Percentiles rank a stretch among this genome's conserved stretches.
Conservation (phyloP, 2,888 invertebrate genomes). For the Apotomis betuletana region DNA sequence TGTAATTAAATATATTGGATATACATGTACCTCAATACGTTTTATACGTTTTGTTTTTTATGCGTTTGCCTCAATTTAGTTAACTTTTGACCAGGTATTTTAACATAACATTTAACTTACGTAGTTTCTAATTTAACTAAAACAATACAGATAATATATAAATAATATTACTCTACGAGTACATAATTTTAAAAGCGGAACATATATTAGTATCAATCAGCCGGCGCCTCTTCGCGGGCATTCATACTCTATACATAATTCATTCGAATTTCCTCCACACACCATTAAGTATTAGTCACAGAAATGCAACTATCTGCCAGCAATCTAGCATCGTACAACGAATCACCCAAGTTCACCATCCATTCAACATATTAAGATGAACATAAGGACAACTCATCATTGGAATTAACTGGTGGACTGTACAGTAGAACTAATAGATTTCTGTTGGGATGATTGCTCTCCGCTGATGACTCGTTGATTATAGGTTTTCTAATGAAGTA, state of each 20-base stretch:
- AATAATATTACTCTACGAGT: too few relatives aligned
- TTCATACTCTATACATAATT: conserved; percentile 9
- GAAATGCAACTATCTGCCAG: conserved; percentile 34
- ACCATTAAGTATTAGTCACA: conserved; percentile 38
- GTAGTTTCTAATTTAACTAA: too few relatives aligned
- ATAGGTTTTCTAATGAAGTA: conserved; percentile 35
- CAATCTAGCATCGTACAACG: conserved; percentile 34
- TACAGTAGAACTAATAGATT: conserved; percentile 41
- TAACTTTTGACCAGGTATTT: too few relatives aligned
- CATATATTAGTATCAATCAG: neutral
- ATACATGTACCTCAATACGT: too few relatives aligned
- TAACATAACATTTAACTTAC: too few relatives aligned
- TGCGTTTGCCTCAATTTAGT: too few relatives aligned
- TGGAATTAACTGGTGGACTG: neutral
- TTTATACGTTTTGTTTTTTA: too few relatives aligned
- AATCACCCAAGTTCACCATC: neutral
- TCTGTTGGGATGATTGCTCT: conserved; percentile 32
- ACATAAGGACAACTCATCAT: neutral
- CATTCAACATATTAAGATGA: neutral
- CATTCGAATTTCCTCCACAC: conserved; percentile 28
- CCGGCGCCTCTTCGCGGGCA: neutral
- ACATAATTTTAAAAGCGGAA: neutral
- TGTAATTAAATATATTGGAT: too few relatives aligned
- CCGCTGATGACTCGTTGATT: conserved; percentile 36
- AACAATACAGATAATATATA: too few relatives aligned